Conservation (phyloP, 2,797 vertebrate genomes). For the Chiloscyllium punctatum region DNA sequence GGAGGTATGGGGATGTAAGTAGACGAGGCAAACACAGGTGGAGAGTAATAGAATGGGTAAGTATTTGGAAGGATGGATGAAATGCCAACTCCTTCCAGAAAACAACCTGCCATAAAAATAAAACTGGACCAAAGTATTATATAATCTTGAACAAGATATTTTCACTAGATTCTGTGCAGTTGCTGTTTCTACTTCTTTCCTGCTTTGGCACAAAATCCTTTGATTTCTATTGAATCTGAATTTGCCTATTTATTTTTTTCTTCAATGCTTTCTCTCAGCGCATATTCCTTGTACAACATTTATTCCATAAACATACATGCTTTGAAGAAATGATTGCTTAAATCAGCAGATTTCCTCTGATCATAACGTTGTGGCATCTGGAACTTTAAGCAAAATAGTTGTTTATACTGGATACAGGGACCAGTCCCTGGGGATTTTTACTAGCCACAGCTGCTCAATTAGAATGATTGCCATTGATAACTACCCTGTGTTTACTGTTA, state of each 20-base stretch:
- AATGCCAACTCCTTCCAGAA: background rate
- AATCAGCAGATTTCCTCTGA: background rate
- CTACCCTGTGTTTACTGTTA: slow-evolving; percentile 24
- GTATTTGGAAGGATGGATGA: background rate
- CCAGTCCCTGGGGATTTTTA: background rate
- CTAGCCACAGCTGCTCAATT: background rate
- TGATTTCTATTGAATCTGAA: background rate
- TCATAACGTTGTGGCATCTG: background rate
- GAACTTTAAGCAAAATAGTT: background rate
- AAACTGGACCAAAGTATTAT: background rate
- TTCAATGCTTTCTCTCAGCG: background rate
- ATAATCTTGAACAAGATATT: background rate
- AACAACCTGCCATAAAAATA: background rate
- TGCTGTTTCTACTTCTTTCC: background rate
- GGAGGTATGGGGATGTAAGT: background rate
- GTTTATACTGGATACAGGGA: background rate
- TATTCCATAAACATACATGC: background rate
- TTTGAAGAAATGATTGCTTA: background rate
- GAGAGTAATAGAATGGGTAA: background rate
- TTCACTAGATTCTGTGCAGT: background rate
- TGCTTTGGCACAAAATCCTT: background rate
- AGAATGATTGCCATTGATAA: slow-evolving; percentile 32
- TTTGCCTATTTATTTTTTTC: background rate
- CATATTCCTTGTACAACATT: background rate
- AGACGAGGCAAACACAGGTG: background rate